Evolutionary conservation across 2,888 invertebrate genomes (phyloP).

Genomic region (Chironomus tentans): DNA sequence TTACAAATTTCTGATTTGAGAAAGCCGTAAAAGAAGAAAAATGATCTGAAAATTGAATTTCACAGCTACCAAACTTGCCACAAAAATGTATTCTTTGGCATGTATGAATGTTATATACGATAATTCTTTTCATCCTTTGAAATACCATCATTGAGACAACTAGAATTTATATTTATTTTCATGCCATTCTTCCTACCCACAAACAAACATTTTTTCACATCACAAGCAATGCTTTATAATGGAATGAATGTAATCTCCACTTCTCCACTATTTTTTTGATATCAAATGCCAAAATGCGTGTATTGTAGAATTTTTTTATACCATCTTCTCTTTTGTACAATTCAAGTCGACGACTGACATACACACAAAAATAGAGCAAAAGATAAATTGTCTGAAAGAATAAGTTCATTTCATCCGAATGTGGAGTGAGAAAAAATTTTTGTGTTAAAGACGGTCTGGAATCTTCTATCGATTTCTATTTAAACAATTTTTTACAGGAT

Average conservation of each 20-base stretch:
- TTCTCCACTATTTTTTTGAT: neutral
- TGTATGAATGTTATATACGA: too few relatives aligned
- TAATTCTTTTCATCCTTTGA: neutral
- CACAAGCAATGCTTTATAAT: neutral
- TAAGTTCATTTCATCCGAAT: neutral
- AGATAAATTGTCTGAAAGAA: neutral
- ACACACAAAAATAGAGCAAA: neutral
- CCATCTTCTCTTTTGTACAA: neutral
- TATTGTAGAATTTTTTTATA: neutral
- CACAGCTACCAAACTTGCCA: neutral
- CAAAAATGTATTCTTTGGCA: too few relatives aligned
- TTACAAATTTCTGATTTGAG: neutral
- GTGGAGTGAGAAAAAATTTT: neutral
- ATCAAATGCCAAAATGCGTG: neutral
- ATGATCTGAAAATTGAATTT: constrained; percentile 10
- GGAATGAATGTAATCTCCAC: neutral
- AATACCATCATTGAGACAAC: neutral
- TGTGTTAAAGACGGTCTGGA: neutral
- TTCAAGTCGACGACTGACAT: neutral
- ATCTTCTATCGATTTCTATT: neutral
- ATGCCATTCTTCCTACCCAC: too few relatives aligned
- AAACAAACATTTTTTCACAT: neutral
- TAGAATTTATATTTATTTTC: neutral
- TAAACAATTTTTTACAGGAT: neutral
- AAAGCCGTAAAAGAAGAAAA: neutral